Evolutionary conservation across 2,797 vertebrate genomes (phyloP), one percentile per base, ranked within the genome.

Genomic region (Tenualosa ilisha): DNA sequence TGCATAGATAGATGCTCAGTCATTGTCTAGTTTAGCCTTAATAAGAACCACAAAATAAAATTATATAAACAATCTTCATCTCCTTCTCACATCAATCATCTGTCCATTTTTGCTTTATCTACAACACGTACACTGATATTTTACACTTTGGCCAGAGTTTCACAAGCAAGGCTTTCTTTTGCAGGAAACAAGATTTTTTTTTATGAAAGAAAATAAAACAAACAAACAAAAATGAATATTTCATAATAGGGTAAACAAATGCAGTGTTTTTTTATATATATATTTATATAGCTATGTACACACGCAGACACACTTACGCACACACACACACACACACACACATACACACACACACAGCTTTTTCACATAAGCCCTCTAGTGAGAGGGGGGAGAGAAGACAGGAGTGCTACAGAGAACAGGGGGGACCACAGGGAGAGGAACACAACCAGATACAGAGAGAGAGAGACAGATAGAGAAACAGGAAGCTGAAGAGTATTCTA

Each of bases 1-100:
- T 97, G 98, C 98, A 99, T 98, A 98, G 98, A 95, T 98, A 90
- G 88, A 92, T 85, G 72, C 92, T 93, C 90, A 92, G 90, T 91
- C 96, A 92, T 92, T 9, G 72, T 86, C 94, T 93, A 93, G 91
- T 90, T 88, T 88, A 93, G 93, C 50, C 88, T 84, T 91, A 88
- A 88, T 82, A 88, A 87, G 53, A 49, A 87, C 83, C 87, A 68
- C 81, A 89, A 92, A 89, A 93, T 91, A 90, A 91, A 91, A 83
- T 91, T 87, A 91, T 88, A 81, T 85, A 61, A 91, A 90, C 56
- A 86, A 87, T 84, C 72, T 90, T 89, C 88, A 82, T 87, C 79
- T 87, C 49, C 81, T 68, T 88, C 88, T 91, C 86, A 43, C 72
- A 46, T 46, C 37, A 22, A 43, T 87, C 92, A 91, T 90, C 81